Percentiles rank a stretch among this genome's conserved stretches.
phyloP scores from a whole-genome alignment of 2,113 vertebrate species.

The Bos taurus region DNA sequence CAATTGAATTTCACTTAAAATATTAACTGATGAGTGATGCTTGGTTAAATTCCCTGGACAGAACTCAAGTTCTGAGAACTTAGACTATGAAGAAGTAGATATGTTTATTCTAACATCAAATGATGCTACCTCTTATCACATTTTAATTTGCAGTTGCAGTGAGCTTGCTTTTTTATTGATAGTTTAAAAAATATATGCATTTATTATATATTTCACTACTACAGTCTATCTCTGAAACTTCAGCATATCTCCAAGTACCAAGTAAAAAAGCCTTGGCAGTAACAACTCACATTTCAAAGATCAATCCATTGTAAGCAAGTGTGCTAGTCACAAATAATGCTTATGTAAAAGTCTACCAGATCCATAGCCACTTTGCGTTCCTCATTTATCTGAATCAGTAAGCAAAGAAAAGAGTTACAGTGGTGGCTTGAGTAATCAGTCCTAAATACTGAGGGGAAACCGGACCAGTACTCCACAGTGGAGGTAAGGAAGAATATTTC shows the following conservation, averaged over 20 bases:
- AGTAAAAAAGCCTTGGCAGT: neutral
- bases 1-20: slow-evolving; percentile 33
- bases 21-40: neutral
- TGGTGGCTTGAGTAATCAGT: neutral
- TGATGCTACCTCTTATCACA: neutral
- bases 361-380: neutral
- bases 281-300: neutral
- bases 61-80: neutral
- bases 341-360: neutral
- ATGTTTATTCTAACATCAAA: neutral
- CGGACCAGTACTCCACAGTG: neutral
- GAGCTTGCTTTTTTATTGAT: neutral
- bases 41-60: slow-evolving; percentile 4
- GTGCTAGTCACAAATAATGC: neutral
- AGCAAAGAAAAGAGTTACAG: neutral
- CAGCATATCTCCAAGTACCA: neutral
- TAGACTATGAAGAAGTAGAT: neutral
- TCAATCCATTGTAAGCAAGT: neutral
- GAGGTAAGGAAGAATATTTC: neutral
- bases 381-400: neutral
- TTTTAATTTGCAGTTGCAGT: neutral
- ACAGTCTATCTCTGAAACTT: neutral
- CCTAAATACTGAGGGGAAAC: neutral
- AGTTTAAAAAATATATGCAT: neutral
- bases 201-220: neutral